phyloP scores from a whole-genome alignment of 2,113 vertebrate species.

The Leucoraja erinaceus region DNA sequence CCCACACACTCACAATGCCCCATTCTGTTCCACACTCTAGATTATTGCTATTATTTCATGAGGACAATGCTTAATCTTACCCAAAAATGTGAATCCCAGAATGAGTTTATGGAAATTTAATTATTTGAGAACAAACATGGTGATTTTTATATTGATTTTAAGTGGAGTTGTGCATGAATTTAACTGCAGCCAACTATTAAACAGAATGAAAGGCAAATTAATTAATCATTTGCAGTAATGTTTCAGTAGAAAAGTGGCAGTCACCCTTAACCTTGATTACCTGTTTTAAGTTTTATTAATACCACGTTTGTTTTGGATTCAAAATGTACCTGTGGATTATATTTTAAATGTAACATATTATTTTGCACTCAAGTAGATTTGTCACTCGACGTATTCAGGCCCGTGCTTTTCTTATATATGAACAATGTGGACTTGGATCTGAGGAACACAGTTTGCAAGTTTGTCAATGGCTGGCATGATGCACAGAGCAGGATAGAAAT shows the following conservation, averaged over 20 bases:
- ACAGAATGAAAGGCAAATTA: background rate
- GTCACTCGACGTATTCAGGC: background rate
- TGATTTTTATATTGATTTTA: background rate
- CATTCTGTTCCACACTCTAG: too few relatives aligned
- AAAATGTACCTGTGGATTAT: background rate
- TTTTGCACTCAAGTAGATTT: background rate
- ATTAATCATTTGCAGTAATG: background rate
- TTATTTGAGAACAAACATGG: background rate
- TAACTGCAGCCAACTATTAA: background rate
- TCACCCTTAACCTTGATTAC: background rate
- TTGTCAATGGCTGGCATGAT: background rate
- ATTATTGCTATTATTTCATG: too few relatives aligned
- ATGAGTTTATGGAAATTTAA: background rate
- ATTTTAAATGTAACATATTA: background rate
- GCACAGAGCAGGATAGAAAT: background rate
- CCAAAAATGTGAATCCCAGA: background rate
- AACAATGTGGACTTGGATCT: too few relatives aligned
- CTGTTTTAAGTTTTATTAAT: background rate
- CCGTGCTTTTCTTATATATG: background rate
- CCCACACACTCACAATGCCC: too few relatives aligned
- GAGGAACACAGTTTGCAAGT: background rate
- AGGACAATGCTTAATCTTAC: background rate
- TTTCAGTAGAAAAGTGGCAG: background rate
- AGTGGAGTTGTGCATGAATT: background rate
- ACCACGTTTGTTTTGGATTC: background rate